These are phyloP conservation scores for Papilio dardanus DNA, from an alignment of 1,140 invertebrate genomes.

Conservation along the genomic window DNA sequence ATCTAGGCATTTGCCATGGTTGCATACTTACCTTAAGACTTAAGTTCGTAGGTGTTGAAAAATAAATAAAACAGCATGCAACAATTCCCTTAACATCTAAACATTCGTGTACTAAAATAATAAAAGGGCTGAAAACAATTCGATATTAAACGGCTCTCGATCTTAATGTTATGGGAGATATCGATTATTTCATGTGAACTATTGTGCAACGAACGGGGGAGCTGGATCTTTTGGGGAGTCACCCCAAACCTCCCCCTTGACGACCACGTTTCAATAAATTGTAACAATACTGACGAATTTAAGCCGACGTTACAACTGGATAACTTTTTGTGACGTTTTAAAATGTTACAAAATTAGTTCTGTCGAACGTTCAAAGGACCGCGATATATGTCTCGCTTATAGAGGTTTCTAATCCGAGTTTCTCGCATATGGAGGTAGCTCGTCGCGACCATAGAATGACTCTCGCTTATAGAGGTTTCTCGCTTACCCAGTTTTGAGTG, in stretches of 20 bases:
- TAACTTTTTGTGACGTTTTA: slow-evolving; percentile 43
- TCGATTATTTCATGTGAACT: slow-evolving; percentile 76
- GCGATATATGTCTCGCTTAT: neutral
- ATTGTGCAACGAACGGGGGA: slow-evolving; percentile 66
- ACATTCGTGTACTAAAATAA: slow-evolving; percentile 1
- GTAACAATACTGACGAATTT: slow-evolving; percentile 58
- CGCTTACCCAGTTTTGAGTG: too few relatives aligned
- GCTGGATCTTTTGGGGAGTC: slow-evolving; percentile 69
- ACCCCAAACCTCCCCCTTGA: slow-evolving; percentile 45
- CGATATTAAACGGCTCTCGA: slow-evolving; percentile 41
- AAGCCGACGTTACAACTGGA: slow-evolving; percentile 48
- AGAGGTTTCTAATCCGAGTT: neutral
- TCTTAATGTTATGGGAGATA: slow-evolving; percentile 48
- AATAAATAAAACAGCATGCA: slow-evolving; percentile 20
- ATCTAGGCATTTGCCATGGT: slow-evolving; percentile 4
- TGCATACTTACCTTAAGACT: too few relatives aligned
- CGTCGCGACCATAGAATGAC: too few relatives aligned
- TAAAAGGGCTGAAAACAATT: slow-evolving; percentile 34
- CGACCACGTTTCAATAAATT: slow-evolving; percentile 40
- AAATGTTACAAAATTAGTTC: slow-evolving; percentile 45
- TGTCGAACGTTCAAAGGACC: slow-evolving; percentile 32
- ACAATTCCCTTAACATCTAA: neutral
- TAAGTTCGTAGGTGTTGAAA: slow-evolving; percentile 14
- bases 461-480: too few relatives aligned
- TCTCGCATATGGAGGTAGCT: too few relatives aligned